Evolutionary conservation across 2,888 invertebrate genomes (phyloP), one percentile per base, ranked within the genome.

Genomic region (Vesta saturnalis): DNA sequence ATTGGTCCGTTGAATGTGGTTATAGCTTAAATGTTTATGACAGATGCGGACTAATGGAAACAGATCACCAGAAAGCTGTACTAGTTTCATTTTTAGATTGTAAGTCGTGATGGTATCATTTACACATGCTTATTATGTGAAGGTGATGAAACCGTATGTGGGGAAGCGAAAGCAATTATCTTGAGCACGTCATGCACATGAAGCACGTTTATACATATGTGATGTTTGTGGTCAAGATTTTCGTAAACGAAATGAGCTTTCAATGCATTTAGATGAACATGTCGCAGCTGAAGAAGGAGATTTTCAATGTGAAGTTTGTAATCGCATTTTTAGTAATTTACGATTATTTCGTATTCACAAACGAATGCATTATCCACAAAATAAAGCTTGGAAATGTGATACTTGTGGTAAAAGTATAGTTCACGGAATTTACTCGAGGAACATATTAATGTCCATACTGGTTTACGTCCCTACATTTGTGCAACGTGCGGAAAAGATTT

Each of bases 401-500:
- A 83, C 86, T 0, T 93, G 94, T 79, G 87, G 88, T 0, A 92
- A 91, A 86, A 87, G 77, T 93, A 89, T 82, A 87, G 89, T 73
- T 92, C 92, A 0, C 88, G 89, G 60, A 89, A 90, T 77, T 81
- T 92, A 43, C 84, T 94, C 4, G 87, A 88, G n/a, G 93, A 92
- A 73, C 94, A 93, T 75, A 87, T 88, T 76, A 91, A 92, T 81
- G 86, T 87, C 6, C 93, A 93, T 79, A 89, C 88, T 0, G 93
- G 92, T 0, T 79, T 86, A 1, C 84, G 91, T 0, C 92, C 93
- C 0, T 90, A 92, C 80, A 81, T 85, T 2, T 94, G 94, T 77
- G 78, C 82, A 0, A 79, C 85, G 0, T 94, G 94, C 79, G 85
- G 87, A 5, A 94, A 94, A 83, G 87, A 89, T 73, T 94, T 93